phyloP scores from a whole-genome alignment of 2,888 invertebrate species.

The Limenitis camilla region DNA sequence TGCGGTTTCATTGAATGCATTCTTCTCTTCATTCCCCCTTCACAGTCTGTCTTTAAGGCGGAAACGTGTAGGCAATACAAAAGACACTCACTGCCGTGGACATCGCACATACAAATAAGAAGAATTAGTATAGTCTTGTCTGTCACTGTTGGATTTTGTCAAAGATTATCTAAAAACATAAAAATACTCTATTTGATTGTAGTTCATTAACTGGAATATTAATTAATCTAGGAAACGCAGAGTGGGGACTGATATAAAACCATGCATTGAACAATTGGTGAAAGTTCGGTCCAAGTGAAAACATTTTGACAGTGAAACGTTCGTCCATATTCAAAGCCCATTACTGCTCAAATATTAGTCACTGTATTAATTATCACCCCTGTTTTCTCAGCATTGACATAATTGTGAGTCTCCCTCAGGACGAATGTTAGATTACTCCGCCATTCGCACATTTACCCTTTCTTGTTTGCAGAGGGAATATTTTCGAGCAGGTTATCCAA shows the following conservation, averaged over 20 bases:
- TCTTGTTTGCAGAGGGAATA: slow-evolving; percentile 27
- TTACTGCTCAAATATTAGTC: slow-evolving; percentile 19
- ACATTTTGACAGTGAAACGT: neutral
- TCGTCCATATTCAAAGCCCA: slow-evolving; percentile 3
- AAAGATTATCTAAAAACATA: too few relatives aligned
- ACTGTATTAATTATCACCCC: slow-evolving; percentile 24
- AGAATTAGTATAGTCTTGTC: too few relatives aligned
- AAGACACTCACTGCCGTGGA: too few relatives aligned
- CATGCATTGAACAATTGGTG: too few relatives aligned
- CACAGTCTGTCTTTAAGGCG: too few relatives aligned
- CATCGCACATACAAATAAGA: too few relatives aligned
- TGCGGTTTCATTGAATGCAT: too few relatives aligned
- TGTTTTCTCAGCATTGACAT: slow-evolving; percentile 21
- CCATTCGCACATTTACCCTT: slow-evolving; percentile 27
- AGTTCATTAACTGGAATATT: slow-evolving; percentile 14
- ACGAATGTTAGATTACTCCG: slow-evolving; percentile 25
- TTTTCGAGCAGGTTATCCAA: slow-evolving; percentile 32
- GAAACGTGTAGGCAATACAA: too few relatives aligned
- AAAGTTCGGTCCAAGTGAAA: too few relatives aligned
- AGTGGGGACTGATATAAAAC: neutral
- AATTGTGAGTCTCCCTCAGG: slow-evolving; percentile 23
- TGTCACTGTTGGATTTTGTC: too few relatives aligned
- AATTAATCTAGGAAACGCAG: slow-evolving; percentile 21
- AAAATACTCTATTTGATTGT: too few relatives aligned
- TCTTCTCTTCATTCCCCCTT: too few relatives aligned